These are phyloP conservation scores for Tachina grossa DNA, from an alignment of 2,888 invertebrate genomes.

Conservation along the genomic window DNA sequence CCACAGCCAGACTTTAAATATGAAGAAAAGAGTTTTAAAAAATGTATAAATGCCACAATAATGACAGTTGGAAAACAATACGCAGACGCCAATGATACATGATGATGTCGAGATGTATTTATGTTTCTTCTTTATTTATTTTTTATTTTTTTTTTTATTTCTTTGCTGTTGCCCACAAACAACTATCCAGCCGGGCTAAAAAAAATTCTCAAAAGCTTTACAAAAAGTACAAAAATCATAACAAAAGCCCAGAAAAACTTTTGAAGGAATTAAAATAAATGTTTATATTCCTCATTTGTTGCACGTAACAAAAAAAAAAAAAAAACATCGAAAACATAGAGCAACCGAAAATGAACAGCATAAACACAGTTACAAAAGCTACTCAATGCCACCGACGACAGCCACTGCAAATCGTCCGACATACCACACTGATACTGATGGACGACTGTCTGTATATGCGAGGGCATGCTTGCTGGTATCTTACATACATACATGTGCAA, in stretches of 20 bases:
- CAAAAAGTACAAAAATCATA: conserved; percentile 39
- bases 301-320: conserved; percentile 32
- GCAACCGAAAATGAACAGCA: conserved; percentile 26
- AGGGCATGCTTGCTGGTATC: neutral
- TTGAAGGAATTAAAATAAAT: conserved; percentile 63
- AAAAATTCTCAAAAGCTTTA: conserved; percentile 53
- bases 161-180: neutral
- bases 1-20: neutral
- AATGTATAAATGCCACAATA: conserved; percentile 75
- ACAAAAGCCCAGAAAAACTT: conserved; percentile 32
- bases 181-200: conserved; percentile 43
- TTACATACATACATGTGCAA: conserved; percentile 41
- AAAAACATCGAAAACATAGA: conserved; percentile 31
- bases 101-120: conserved; percentile 33
- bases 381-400: conserved; percentile 63
- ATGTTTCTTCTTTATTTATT: neutral
- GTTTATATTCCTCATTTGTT: conserved; percentile 57
- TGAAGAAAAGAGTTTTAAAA: conserved; percentile 70
- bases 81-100: conserved; percentile 74
- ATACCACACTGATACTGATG: conserved; percentile 23
- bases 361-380: conserved; percentile 37
- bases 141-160: conserved; percentile 12
- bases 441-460: conserved; percentile 35
- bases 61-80: conserved; percentile 79
- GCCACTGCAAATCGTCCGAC: conserved; percentile 15